Evolutionary conservation across 2,888 invertebrate genomes (phyloP), one percentile per base, ranked within the genome.

Genomic region (Tortricodes alternella): DNA sequence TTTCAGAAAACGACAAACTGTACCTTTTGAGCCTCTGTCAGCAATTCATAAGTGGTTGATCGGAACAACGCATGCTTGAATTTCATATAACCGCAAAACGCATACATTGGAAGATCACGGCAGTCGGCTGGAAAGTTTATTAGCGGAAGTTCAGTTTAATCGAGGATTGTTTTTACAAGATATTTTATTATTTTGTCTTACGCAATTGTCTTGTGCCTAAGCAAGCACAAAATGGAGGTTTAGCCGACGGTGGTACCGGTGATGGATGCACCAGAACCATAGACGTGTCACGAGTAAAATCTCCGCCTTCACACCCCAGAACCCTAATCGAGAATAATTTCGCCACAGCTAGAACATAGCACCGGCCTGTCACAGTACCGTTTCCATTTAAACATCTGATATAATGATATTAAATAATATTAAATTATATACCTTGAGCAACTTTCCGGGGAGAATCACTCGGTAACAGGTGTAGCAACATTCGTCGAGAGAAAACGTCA

Each of bases 1-100:
- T 1, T 11, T n/a, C 8, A 0, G 1, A 11, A 24, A 3, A 18
- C 9, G 21, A 46, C 15, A 21, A 21, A 23, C 37, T 21, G 58
- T 61, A 84, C 86, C 74, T 93, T 93, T 66, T 94, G 94, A 61
- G 82, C 89, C 60, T 93, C 93, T 0, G 94, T 93, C 34, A 94
- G 74, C 41, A 94, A 75, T 58, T 93, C 92, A 64, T 94, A 94
- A 3, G 93, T 93, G 0, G 92, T 93, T 13, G 92, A 91, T 18
- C 92, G 85, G 68, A 94, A 93, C 53, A 91, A 71, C 0, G 90
- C 73, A 59, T 92, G 88, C 38, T 90, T 86, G 66, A 94, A 94
- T 48, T 92, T 89, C 79, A 94, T 89, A 64, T 92, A 91, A 2
- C 93, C 92, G 62, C 94, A 94, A 21, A 91, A 92, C 0, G 94